phyloP scores from a whole-genome alignment of 1,140 invertebrate genomes.

The Panagrolaimus sp. region DNA sequence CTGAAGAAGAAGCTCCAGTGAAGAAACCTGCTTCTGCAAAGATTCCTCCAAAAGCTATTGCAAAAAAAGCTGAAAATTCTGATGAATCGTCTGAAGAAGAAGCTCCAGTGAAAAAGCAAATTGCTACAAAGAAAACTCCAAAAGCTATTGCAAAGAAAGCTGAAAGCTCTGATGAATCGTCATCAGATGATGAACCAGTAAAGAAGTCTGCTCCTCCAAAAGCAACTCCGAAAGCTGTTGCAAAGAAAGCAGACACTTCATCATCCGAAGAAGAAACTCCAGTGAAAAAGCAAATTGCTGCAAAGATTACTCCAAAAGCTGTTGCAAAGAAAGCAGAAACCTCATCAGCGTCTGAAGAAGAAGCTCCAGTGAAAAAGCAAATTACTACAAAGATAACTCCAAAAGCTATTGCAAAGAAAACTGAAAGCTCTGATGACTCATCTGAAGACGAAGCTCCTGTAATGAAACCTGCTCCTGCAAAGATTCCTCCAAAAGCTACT shows the following conservation, averaged over 20 bases:
- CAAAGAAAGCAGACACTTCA: not conserved
- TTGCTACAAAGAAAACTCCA: not conserved
- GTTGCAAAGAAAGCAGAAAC: not conserved
- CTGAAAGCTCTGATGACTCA: not conserved
- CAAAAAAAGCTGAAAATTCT: not conserved
- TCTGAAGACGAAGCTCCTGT: slow-evolving; percentile 13
- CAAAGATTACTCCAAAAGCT: not conserved
- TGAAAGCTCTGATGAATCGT: slow-evolving; percentile 11
- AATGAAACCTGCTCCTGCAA: not conserved
- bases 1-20: not conserved
- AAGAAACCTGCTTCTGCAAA: not conserved
- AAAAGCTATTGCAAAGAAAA: not conserved
- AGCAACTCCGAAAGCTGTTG: not conserved
- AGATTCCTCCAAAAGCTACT: not conserved
- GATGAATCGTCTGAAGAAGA: not conserved
- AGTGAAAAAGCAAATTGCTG: not conserved
- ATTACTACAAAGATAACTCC: not conserved
- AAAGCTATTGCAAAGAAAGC: slow-evolving; percentile 11
- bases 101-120: not conserved
- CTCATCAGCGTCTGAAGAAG: not conserved
- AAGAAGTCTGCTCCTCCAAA: slow-evolving; percentile 24
- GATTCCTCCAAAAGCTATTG: not conserved
- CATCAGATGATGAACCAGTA: slow-evolving; percentile 18
- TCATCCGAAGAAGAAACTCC: not conserved
- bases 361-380: not conserved